Base-by-base conservation (phyloP, 2,888 invertebrate genomes). In the Sarcophaga subvicina region DNA sequence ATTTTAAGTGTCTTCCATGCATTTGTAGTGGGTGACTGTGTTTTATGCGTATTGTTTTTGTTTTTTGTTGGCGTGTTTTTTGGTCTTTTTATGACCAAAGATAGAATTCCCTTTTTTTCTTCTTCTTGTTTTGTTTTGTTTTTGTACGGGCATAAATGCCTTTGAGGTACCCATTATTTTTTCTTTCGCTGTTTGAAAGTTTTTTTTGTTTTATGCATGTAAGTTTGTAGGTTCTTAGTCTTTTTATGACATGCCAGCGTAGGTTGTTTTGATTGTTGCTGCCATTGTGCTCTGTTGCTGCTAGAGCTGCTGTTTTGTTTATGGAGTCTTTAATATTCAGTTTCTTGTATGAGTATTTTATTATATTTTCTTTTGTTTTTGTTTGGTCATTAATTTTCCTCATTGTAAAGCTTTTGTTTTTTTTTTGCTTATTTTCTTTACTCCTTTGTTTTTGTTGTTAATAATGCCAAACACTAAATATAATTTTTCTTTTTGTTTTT, bases 1-100 rank as follows among this genome's bases (percentile, higher is more conserved):
- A 83, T 82, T 87, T 84, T 76, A 79, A 37, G 71, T 84, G 73
- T 84, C 76, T 71, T 75, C 63, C 69, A 81, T 87, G 70, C 67
- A 82, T 79, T 75, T 81, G 75, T 87, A 84, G 87, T 87, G 87
- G 84, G 84, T 87, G 87, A 81, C 60, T 71, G 59, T 69, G 12
- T 73, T 70, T 80, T 77, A 62, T 78, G 66, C 73, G 64, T 60
- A 76, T 81, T 83, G 86, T 73, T 83, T 83, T 86, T 73, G 75
- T 80, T 80, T 69, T 71, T 45, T 37, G 49, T 37, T 72, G 78
- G 70, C 64, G 47, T 64, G n/a, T 54, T 69, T n/a, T 49, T 69
- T 76, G 54, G 25, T 37, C 78, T 25, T 62, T 54, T n/a, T 72
- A 37, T 49, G 73, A n/a, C 84, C 79, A 87, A 47, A 79, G 71